These are phyloP conservation scores for Pharmacophagus antenor DNA, from an alignment of 2,888 invertebrate species.

Conservation along the genomic window DNA sequence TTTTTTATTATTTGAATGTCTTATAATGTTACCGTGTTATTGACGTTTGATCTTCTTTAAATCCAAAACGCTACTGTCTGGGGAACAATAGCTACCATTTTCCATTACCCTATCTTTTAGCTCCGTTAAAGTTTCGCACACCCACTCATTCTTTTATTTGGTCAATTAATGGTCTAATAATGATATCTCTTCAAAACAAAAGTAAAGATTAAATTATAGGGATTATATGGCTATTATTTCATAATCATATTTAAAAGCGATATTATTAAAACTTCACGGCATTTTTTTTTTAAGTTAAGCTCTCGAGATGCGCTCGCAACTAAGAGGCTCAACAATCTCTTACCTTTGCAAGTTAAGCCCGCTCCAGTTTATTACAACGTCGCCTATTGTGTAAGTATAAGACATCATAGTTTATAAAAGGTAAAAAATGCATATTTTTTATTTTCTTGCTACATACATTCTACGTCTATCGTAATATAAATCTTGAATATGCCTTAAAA, in stretches of 20 bases:
- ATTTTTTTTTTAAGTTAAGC: slow-evolving; percentile 15
- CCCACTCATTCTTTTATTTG: too few relatives aligned
- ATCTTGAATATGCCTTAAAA: too few relatives aligned
- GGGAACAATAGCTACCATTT: background rate
- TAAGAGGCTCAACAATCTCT: slow-evolving; percentile 26
- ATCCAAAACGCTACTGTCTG: background rate
- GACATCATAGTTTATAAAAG: background rate
- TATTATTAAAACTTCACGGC: background rate
- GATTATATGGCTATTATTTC: background rate
- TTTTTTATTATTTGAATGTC: too few relatives aligned
- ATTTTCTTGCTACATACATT: too few relatives aligned
- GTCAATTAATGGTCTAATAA: too few relatives aligned
- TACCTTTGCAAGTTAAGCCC: slow-evolving; percentile 16
- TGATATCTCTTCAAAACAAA: too few relatives aligned
- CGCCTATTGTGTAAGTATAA: slow-evolving; percentile 14
- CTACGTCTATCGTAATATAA: too few relatives aligned
- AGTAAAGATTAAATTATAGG: too few relatives aligned
- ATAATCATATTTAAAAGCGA: background rate
- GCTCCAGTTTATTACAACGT: slow-evolving; percentile 11
- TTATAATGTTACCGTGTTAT: too few relatives aligned
- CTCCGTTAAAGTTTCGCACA: too few relatives aligned
- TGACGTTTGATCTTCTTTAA: too few relatives aligned
- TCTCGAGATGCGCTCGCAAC: slow-evolving; percentile 23
- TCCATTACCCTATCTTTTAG: background rate
- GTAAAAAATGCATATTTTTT: background rate